phyloP scores from a whole-genome alignment of 2,113 vertebrate genomes.

The Cephalopholis sonnerati region DNA sequence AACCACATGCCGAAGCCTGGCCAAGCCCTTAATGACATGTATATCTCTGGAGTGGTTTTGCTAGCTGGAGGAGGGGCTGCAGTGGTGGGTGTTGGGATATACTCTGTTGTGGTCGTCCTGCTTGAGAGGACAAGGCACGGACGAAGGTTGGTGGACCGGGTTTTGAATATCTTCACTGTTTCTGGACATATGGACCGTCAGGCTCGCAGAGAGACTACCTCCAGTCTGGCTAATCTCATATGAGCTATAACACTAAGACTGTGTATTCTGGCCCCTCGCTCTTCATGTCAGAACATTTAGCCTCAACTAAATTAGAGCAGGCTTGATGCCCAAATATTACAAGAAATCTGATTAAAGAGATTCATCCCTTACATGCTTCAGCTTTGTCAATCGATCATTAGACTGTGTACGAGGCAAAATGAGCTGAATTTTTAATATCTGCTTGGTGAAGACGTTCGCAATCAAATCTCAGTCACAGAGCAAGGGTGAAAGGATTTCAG shows the following conservation, averaged over 20 bases:
- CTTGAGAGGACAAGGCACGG: slow-evolving; percentile 79
- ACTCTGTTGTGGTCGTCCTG: slow-evolving; percentile 81
- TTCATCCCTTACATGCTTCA: slow-evolving; percentile 26
- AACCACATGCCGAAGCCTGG: slow-evolving; percentile 87
- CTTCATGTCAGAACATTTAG: slow-evolving; percentile 19
- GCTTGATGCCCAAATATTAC: slow-evolving; percentile 1
- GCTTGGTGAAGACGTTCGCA: slow-evolving; percentile 7
- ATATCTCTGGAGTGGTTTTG: slow-evolving; percentile 91
- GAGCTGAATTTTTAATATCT: slow-evolving; percentile 8
- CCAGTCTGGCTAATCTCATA: slow-evolving; percentile 94
- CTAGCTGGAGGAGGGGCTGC: slow-evolving; percentile 86
- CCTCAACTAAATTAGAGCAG: slow-evolving; percentile 28
- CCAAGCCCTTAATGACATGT: slow-evolving; percentile 90
- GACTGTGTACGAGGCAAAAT: slow-evolving; percentile 7
- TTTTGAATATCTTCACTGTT: slow-evolving; percentile 90
- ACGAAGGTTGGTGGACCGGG: slow-evolving; percentile 75
- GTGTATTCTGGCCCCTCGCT: not conserved
- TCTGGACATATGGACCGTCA: slow-evolving; percentile 88
- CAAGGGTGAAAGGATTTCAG: not conserved
- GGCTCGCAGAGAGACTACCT: slow-evolving; percentile 89
- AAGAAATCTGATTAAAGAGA: slow-evolving; percentile 18
- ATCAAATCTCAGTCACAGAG: slow-evolving; percentile 7
- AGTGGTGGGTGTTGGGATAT: slow-evolving; percentile 88
- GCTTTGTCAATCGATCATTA: slow-evolving; percentile 21
- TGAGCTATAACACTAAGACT: slow-evolving; percentile 70